phyloP scores from a whole-genome alignment of 2,888 invertebrate species.

The Apotomis turbidana region DNA sequence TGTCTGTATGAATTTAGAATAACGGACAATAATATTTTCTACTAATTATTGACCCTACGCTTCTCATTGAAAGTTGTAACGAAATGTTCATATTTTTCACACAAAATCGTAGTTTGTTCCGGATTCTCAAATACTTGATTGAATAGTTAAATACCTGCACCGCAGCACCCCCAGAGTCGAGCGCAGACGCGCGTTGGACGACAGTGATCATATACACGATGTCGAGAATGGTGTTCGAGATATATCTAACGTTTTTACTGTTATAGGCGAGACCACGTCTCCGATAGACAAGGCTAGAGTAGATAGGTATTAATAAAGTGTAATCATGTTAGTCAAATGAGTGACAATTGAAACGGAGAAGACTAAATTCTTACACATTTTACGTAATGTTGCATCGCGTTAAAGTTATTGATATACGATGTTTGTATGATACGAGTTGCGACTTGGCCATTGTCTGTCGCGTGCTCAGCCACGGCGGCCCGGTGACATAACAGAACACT shows the following conservation, averaged over 20 bases:
- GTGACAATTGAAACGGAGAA: slow-evolving; percentile 82
- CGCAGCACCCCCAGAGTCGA: slow-evolving; percentile 4
- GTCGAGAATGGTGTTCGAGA: slow-evolving; percentile 61
- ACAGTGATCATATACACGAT: slow-evolving; percentile 47
- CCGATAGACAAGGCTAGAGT: slow-evolving; percentile 80
- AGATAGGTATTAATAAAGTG: slow-evolving; percentile 77
- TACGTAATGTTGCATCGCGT: slow-evolving; percentile 80
- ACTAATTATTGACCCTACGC: slow-evolving; percentile 62
- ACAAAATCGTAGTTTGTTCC: slow-evolving; percentile 16
- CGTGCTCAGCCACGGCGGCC: slow-evolving; percentile 29
- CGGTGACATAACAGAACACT: slow-evolving; percentile 2
- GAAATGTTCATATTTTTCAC: slow-evolving; percentile 44
- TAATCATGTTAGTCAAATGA: slow-evolving; percentile 76
- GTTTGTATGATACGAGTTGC: slow-evolving; percentile 68
- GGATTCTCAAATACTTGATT: slow-evolving; percentile 14
- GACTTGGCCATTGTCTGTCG: slow-evolving; percentile 54
- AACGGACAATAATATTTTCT: slow-evolving; percentile 76
- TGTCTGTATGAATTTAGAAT: slow-evolving; percentile 75
- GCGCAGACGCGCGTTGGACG: slow-evolving; percentile 42
- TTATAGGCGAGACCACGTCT: slow-evolving; percentile 78
- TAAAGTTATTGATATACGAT: slow-evolving; percentile 75
- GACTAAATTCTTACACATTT: slow-evolving; percentile 81
- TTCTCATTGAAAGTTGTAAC: slow-evolving; percentile 50
- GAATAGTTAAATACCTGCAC: slow-evolving; percentile 1
- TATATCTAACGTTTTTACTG: slow-evolving; percentile 73